Evolutionary conservation across 2,113 vertebrate genomes (phyloP).

Genomic region (Bos indicus): DNA sequence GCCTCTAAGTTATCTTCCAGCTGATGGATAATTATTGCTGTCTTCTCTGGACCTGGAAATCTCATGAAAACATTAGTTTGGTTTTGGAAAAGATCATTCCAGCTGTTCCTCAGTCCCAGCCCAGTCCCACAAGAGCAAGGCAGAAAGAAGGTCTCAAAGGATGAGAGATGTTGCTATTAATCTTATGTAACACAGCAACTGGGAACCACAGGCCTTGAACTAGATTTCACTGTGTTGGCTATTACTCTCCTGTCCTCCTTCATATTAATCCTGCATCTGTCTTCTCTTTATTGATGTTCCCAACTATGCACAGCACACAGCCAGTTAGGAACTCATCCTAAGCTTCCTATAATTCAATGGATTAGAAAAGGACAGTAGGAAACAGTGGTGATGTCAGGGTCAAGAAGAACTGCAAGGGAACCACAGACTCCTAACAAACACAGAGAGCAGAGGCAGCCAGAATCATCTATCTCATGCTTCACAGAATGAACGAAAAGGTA

Average conservation of each 20-base stretch:
- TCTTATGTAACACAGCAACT: conserved; percentile 56
- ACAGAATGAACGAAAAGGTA: neutral
- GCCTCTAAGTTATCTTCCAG: neutral
- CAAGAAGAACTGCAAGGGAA: neutral
- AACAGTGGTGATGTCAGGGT: neutral
- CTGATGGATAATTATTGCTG: neutral
- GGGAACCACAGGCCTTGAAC: conserved; percentile 58
- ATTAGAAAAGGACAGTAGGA: neutral
- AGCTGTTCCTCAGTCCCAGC: neutral
- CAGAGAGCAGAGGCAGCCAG: neutral
- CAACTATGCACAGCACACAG: conserved; percentile 56
- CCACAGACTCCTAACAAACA: neutral
- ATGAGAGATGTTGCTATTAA: conserved; percentile 52
- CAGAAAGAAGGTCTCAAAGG: conserved; percentile 8
- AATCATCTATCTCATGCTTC: neutral
- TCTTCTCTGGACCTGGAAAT: neutral
- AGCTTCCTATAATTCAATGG: conserved; percentile 32
- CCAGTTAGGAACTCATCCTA: conserved; percentile 45
- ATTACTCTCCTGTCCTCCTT: conserved; percentile 60
- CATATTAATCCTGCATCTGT: conserved; percentile 67
- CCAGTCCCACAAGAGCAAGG: conserved; percentile 6
- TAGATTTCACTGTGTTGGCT: conserved; percentile 37
- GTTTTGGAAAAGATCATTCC: neutral
- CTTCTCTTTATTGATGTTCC: conserved; percentile 68
- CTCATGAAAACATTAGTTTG: conserved; percentile 11